A percentile compares a stretch with the other conserved stretches of the same genome.
Conservation (phyloP, 2,888 invertebrate species). For the Brenthis daphne region DNA sequence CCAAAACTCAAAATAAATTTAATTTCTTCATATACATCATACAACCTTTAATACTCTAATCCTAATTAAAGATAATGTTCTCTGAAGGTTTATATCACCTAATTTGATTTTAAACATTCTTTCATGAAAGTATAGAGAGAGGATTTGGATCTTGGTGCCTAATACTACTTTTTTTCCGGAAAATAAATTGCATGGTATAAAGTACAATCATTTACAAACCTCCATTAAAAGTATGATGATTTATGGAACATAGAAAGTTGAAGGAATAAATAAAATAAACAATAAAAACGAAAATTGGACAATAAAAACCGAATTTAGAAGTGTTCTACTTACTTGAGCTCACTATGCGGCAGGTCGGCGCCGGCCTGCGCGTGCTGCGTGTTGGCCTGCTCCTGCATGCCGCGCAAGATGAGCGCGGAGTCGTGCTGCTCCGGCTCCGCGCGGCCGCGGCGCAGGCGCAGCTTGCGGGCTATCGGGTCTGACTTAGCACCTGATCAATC, state of each 20-base stretch:
- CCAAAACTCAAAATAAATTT: too few species aligned
- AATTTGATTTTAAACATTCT: too few species aligned
- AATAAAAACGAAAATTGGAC: too few species aligned
- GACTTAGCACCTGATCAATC: slow-evolving; percentile 50
- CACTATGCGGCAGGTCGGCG: slow-evolving; percentile 77
- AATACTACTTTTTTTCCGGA: too few species aligned
- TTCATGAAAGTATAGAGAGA: too few species aligned
- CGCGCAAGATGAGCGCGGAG: slow-evolving; percentile 94
- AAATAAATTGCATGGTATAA: not conserved
- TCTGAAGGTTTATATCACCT: too few species aligned
- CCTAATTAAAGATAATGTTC: too few species aligned
- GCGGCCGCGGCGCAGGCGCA: slow-evolving; percentile 91
- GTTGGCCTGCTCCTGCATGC: slow-evolving; percentile 85
- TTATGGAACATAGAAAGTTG: not conserved
- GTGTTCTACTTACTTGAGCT: slow-evolving; percentile 84
- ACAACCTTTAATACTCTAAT: too few species aligned
- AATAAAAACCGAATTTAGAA: not conserved
- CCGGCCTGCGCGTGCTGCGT: slow-evolving; percentile 86
- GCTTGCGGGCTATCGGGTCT: slow-evolving; percentile 97
- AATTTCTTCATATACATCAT: too few species aligned
- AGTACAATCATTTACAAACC: not conserved
- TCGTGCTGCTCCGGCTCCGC: slow-evolving; percentile 86
- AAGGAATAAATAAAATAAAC: too few species aligned
- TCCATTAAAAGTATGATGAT: not conserved
- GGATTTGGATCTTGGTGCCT: too few species aligned